Conservation (phyloP, 2,797 vertebrate genomes). For the Pteronotus mesoamericanus region DNA sequence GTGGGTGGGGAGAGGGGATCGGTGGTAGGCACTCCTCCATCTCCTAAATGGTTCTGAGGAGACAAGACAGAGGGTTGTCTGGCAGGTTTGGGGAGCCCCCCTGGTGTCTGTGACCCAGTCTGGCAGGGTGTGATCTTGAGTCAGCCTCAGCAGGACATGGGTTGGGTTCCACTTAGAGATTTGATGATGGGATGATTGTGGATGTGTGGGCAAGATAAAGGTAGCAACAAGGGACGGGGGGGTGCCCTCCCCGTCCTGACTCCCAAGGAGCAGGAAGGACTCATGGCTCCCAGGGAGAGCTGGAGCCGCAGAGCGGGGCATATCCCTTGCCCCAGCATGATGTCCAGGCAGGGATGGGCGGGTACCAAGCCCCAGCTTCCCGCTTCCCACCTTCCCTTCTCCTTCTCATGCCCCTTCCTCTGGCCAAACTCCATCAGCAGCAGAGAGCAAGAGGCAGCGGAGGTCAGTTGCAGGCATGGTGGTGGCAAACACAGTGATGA, state of each 20-base stretch:
- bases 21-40: neutral
- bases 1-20: neutral
- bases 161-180: neutral
- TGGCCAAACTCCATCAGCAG: neutral
- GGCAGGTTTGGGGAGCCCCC: neutral
- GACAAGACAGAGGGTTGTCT: neutral
- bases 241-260: neutral
- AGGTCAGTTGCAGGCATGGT: neutral
- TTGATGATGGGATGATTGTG: neutral
- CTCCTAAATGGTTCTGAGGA: neutral
- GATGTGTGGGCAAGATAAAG: neutral
- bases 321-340: neutral
- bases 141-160: neutral
- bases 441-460: neutral
- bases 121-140: neutral
- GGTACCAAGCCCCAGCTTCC: neutral
- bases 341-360: neutral
- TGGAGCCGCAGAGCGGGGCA: neutral
- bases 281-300: neutral
- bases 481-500: neutral
- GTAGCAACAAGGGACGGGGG: neutral
- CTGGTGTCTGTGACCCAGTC: neutral
- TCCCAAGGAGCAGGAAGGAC: neutral
- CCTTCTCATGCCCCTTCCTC: neutral
- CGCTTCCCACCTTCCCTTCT: fast-evolving